A percentile compares a stretch with the other conserved stretches of the same genome.
These are phyloP conservation scores for Ophthalmolycus amberensis DNA, from an alignment of 2,113 vertebrate genomes.

Conservation along the genomic window DNA sequence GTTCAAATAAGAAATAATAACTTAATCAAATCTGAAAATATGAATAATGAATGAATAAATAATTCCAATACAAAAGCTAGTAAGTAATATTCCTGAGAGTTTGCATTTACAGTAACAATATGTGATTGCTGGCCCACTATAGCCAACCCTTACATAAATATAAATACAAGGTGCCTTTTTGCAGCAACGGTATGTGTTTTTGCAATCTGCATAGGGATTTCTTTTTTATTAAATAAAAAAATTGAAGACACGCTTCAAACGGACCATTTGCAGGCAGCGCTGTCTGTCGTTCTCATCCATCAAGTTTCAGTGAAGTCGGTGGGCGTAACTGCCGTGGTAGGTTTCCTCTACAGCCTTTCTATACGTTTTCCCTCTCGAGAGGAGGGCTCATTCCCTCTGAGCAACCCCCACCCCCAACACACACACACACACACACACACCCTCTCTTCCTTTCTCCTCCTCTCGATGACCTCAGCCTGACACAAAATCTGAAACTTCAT, in stretches of 20 bases:
- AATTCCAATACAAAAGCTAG: neutral
- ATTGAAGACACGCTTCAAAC: neutral
- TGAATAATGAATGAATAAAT: too few species aligned
- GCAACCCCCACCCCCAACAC: neutral
- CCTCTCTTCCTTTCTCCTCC: neutral
- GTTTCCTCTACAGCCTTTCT: neutral
- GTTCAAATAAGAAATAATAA: neutral
- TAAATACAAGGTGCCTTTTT: neutral
- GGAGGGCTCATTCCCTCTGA: constrained; percentile 28
- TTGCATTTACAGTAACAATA: neutral
- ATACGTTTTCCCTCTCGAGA: constrained; percentile 38
- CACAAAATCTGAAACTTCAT: constrained; percentile 43
- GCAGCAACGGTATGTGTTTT: neutral
- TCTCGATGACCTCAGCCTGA: constrained; percentile 44
- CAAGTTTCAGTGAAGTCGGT: neutral
- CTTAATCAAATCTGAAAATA: neutral
- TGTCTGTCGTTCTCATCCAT: too few species aligned
- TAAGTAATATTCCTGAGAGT: neutral
- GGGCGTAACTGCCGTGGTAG: neutral
- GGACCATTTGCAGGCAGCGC: neutral
- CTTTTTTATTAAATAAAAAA: neutral
- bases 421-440: neutral
- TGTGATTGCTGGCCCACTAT: too few species aligned
- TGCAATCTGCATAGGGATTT: neutral
- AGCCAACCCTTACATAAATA: neutral